These are phyloP conservation scores for Euschistus heros DNA, from an alignment of 1,140 invertebrate genomes.

Conservation along the genomic window DNA sequence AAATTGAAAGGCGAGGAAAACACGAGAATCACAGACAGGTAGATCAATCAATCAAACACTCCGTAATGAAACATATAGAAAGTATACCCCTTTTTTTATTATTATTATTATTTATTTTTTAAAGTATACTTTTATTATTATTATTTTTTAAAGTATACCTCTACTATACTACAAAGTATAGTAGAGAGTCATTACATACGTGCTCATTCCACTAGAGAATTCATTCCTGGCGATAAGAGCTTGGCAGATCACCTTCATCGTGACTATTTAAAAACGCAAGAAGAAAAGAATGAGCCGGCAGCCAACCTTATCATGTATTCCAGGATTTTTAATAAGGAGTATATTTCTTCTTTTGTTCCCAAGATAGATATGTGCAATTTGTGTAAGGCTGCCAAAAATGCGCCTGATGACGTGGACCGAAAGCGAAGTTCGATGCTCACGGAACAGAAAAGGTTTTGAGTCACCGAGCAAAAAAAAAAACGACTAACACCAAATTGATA, in stretches of 20 bases:
- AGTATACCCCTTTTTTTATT: constrained; percentile 17
- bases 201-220: constrained; percentile 18
- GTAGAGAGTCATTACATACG: constrained; percentile 24
- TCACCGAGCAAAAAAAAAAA: too few species aligned
- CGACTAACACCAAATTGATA: too few species aligned
- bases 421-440: too few species aligned
- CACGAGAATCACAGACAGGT: constrained; percentile 9
- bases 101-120: too few species aligned
- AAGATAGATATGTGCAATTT: too few species aligned
- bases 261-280: constrained; percentile 3
- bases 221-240: too few species aligned
- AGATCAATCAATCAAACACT: constrained; percentile 15
- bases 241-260: constrained; percentile 14
- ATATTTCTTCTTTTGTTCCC: constrained; percentile 25
- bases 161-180: too few species aligned
- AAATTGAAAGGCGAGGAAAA: constrained; percentile 11
- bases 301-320: constrained; percentile 25
- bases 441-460: too few species aligned
- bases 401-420: constrained; percentile 14
- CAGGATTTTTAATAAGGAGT: constrained; percentile 28
- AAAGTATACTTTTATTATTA: too few species aligned
- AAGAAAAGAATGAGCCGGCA: constrained; percentile 22
- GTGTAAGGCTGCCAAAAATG: constrained; percentile 22
- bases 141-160: too few species aligned
- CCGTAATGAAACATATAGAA: constrained; percentile 18